Evolutionary conservation across 2,113 vertebrate genomes (phyloP), one percentile per base, ranked within the genome.

Genomic region (Siniperca chuatsi): DNA sequence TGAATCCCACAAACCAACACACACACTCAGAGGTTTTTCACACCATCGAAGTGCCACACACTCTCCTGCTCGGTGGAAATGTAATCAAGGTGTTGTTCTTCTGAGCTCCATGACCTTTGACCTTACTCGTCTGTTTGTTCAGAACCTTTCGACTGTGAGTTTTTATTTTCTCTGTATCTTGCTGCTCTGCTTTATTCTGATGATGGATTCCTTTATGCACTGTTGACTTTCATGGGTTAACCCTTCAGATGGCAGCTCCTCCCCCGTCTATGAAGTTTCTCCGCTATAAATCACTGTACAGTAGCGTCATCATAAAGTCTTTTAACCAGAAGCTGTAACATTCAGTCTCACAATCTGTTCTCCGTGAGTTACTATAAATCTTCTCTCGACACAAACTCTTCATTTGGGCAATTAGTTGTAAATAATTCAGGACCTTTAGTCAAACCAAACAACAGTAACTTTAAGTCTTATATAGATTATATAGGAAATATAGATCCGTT

Each of bases 101-200:
- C 81, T 77, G 83, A 87, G 82, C 84, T 55, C 65, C 50, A 21
- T 77, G 83, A 89, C 85, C 86, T 88, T 86, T 79, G 82, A 81
- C 85, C 75, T 87, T 77, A 42, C 73, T 82, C 67, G 57, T 40
- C 58, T 60, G 40, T 80, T 52, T 85, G 48, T 84, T 73, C 48
- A 62, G 65, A 87, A 80, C 83, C 85, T 89, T 86, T 77, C 2
- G 16, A 90, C 81, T 92, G 85, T 89, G 85, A 93, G 82, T 93
- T 73, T 82, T 73, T 76, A 85, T 87, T 90, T 85, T 61, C 55
- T 76, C 52, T 84, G 89, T 93, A 8, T 70, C 60, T 71, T 81
- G 94, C 96, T 96, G 87, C 95, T 95, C 93, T 93, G 90, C 82
- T 84, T 87, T 62, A 1, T 78, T 58, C 86, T 79, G 76, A 86